Evolutionary conservation across 2,888 invertebrate genomes (phyloP), one percentile per base, ranked within the genome.

Genomic region (Drosophila lacicola): DNA sequence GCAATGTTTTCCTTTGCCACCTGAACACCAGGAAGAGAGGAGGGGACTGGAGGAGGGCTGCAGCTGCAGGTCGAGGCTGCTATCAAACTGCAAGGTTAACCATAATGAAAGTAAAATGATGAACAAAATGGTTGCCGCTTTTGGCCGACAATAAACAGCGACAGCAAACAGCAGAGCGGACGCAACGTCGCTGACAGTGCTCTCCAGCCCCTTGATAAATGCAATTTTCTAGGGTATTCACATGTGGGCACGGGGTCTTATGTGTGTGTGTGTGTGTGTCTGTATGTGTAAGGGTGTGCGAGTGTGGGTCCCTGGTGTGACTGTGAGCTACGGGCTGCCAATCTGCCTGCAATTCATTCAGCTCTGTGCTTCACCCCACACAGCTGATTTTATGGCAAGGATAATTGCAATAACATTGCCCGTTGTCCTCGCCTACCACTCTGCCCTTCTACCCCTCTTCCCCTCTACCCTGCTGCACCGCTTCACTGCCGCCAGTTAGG

Each of bases 41-140:
- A 8, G 4, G 45, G 21, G 44, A 39, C n/a, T 19, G 34, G 8
- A 39, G 13, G 49, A 9, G 8, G 8, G 13, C n/a, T 42, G 63
- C 14, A 33, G 29, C 10, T 63, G 75, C 50, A 54, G 54, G 61
- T 57, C 41, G 62, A 54, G 62, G 65, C 45, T 60, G 55, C 67
- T 74, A 78, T 82, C 78, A 86, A 80, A 71, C 72, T 70, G 84
- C 88, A 89, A 90, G 90, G 90, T 89, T 89, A 84, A 71, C 84
- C 80, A 69, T 84, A 89, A 90, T 90, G 85, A 90, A 89, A 86
- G 81, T 88, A 80, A 88, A 90, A 90, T 90, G 78, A 88, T 86
- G 75, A 75, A 78, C 83, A 72, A 80, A 90, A 89, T 75, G 74
- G 66, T 70, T 72, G 68, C 65, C 69, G 68, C 64, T 54, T 63